Base-by-base conservation (phyloP, 2,888 invertebrate genomes). In the Cryptocheilus praepositus region DNA sequence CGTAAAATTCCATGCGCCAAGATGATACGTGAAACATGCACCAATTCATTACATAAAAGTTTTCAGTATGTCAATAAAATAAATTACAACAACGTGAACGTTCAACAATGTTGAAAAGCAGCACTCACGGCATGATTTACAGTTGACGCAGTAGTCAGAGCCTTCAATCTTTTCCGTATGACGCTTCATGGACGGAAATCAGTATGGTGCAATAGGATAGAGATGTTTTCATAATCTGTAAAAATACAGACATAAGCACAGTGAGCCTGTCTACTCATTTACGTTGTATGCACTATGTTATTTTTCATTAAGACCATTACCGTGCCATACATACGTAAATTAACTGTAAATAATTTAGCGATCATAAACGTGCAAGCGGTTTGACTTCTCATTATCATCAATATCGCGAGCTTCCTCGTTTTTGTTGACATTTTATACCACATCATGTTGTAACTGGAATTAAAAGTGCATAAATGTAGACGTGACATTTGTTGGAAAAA, bases 331-430 rank as follows among this genome's bases (percentile, higher is more conserved):
- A 1, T 52, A 4, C 16, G 2, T 19, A 52, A 52, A 19, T 52
- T 19, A 4, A 52, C 13, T 2, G 16, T 18, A 19, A 8, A 52
- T 3, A 21, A 18, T 13, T 52, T 52, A 18, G 52, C 52, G 15
- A 21, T n/a, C 2, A 21, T 16, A 3, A 52, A 18, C 18, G 3
- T 52, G 8, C 52, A 52, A 19, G 18, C 2, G 3, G 4, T 13
- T 19, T 52, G 52, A 52, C 52, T 52, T 52, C 52, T 18, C 52
- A 52, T 19, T 18, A 52, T 52, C 52, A 52, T 16, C 15, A 21
- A 19, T 19, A 52, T 52, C 16, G 16, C 3, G 8, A 52, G 2
- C 18, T 21, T n/a, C 18, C 19, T 52, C 21, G 19, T 16, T 16
- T 8, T 15, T 8, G 15, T 45, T 16, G 45, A 45, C 4, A 16